phyloP scores from a whole-genome alignment of 2,888 invertebrate species.

The Drosophila greeni region DNA sequence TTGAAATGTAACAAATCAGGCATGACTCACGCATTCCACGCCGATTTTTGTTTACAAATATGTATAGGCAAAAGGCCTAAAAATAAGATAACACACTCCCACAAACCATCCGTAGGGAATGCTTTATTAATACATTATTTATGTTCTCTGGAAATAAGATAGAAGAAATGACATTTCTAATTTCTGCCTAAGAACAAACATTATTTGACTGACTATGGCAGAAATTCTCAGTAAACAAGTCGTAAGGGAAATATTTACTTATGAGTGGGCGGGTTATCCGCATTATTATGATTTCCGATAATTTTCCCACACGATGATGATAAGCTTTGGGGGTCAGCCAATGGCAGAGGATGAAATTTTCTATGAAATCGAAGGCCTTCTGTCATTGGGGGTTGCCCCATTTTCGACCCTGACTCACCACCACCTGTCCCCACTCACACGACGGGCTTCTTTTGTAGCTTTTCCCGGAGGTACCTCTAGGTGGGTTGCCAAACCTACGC shows the following conservation, averaged over 20 bases:
- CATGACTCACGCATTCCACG: conserved; percentile 13
- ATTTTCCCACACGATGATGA: neutral
- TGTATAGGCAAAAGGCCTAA: conserved; percentile 3
- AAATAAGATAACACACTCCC: conserved; percentile 2
- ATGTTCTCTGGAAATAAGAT: neutral
- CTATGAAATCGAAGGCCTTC: conserved; percentile 15
- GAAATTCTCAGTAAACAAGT: conserved; percentile 6
- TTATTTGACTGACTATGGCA: neutral
- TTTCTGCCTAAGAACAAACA: neutral
- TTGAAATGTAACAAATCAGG: neutral
- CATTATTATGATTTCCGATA: conserved; percentile 6
- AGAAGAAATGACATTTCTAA: conserved; percentile 3
- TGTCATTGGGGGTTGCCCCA: conserved; percentile 33
- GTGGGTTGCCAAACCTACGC: conserved; percentile 15
- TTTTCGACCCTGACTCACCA: conserved; percentile 22
- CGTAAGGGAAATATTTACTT: neutral
- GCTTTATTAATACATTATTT: conserved; percentile 1
- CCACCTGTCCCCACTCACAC: conserved; percentile 21
- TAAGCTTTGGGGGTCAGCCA: neutral
- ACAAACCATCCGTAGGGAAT: neutral
- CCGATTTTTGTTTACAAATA: conserved; percentile 2
- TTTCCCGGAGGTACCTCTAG: conserved; percentile 6
- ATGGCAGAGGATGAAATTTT: neutral
- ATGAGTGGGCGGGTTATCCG: neutral
- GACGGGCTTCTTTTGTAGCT: conserved; percentile 1